Conservation (phyloP, 2,888 invertebrate species). For the Acleris laterana region DNA sequence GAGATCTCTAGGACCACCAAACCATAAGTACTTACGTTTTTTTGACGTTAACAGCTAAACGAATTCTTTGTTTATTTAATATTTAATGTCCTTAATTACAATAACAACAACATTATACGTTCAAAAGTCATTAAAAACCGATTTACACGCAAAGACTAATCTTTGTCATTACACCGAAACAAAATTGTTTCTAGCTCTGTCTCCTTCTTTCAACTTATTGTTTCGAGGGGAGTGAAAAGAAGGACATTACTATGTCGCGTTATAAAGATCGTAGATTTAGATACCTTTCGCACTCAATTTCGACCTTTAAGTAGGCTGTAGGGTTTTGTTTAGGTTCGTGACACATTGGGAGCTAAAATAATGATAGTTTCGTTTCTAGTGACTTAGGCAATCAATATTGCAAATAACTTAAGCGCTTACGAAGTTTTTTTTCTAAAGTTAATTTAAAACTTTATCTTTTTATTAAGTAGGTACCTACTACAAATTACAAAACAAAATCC, state of each 20-base stretch:
- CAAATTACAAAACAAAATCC: no score
- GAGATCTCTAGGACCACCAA: no score
- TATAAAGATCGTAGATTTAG: conserved; percentile 58
- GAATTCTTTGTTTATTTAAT: no score
- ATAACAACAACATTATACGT: conserved; percentile 5
- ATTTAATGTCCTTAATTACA: background rate
- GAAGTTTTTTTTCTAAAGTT: no score
- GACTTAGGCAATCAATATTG: no score
- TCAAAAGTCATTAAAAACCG: conserved; percentile 27
- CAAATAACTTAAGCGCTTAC: no score
- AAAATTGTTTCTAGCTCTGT: background rate
- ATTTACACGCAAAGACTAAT: conserved; percentile 21
- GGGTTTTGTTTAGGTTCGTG: conserved; percentile 12
- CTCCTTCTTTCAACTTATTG: background rate
- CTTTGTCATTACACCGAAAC: conserved; percentile 3
- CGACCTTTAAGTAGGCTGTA: conserved; percentile 47
- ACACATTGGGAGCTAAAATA: background rate
- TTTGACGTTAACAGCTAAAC: no score
- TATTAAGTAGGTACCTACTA: no score
- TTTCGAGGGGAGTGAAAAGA: background rate
- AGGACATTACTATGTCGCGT: conserved; percentile 33
- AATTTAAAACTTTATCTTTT: no score
- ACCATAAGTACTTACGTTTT: no score
- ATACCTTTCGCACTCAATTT: conserved; percentile 60
- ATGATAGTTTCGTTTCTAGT: background rate